Conservation (phyloP, 2,797 vertebrate species). For the Hydrophis major region DNA sequence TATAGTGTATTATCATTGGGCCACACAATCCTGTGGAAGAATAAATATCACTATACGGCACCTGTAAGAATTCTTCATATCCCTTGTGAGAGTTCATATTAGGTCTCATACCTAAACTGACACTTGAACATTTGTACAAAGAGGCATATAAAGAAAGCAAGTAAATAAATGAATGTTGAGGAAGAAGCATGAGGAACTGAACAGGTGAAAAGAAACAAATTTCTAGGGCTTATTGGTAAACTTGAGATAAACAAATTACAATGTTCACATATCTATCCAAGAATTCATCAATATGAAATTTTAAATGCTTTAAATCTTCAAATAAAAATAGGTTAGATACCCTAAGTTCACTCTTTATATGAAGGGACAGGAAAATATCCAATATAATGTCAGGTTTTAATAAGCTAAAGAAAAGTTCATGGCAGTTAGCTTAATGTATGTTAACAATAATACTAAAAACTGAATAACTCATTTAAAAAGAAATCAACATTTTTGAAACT, state of each 20-base stretch:
- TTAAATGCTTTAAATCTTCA: background rate
- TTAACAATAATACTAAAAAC: background rate
- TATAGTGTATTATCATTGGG: background rate
- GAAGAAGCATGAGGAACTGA: background rate
- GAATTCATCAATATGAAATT: background rate
- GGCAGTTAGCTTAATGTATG: background rate
- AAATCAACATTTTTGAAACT: background rate
- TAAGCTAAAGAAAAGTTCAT: background rate
- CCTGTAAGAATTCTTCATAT: background rate
- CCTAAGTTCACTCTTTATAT: background rate
- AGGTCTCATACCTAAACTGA: background rate
- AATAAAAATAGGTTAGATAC: background rate
- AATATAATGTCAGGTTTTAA: background rate
- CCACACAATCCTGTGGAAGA: background rate
- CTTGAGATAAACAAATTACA: background rate
- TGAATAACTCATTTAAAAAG: background rate
- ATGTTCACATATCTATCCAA: background rate
- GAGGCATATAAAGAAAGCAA: background rate
- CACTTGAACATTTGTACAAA: background rate
- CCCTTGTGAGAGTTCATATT: background rate
- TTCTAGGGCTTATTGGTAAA: background rate
- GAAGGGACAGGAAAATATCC: background rate
- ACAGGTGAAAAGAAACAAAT: background rate
- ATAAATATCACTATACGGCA: background rate
- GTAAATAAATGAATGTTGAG: background rate